These are phyloP conservation scores for Drosophila trapezifrons DNA, from an alignment of 1,140 invertebrate species.

Conservation along the genomic window DNA sequence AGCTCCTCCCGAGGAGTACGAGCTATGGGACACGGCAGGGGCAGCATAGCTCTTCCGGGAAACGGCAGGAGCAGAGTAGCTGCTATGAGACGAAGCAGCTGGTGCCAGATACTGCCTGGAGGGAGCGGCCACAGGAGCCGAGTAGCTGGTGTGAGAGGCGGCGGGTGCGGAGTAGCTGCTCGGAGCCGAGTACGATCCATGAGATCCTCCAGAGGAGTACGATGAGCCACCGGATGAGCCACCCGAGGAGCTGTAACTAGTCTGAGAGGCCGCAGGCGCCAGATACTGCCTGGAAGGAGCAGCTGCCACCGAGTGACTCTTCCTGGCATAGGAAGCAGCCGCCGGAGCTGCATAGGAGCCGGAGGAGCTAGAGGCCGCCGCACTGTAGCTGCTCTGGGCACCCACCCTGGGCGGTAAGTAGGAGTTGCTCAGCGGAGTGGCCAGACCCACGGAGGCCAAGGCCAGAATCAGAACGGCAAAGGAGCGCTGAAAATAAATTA, in stretches of 20 bases:
- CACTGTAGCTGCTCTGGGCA: constrained; percentile 49
- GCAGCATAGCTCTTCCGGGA: constrained; percentile 29
- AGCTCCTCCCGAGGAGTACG: constrained; percentile 23
- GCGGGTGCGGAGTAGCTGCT: constrained; percentile 10
- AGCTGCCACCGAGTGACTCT: constrained; percentile 13
- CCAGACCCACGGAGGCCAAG: constrained; percentile 22
- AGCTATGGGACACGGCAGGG: constrained; percentile 21
- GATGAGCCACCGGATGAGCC: constrained; percentile 27
- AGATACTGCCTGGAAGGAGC: constrained; percentile 56
- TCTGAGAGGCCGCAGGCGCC: constrained; percentile 34
- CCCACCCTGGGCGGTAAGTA: constrained; percentile 62
- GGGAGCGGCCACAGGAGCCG: constrained; percentile 37
- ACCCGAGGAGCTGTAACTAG: constrained; percentile 22
- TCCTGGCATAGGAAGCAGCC: constrained; percentile 1
- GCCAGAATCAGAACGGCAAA: constrained; percentile 44
- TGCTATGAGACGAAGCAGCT: constrained; percentile 25
- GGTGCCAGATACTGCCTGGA: constrained; percentile 52
- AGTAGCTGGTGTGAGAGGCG: constrained; percentile 28
- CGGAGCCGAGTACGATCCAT: neutral
- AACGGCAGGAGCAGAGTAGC: constrained; percentile 27
- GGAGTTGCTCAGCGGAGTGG: constrained; percentile 50
- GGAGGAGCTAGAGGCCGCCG: constrained; percentile 36
- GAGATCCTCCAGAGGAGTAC: constrained; percentile 25
- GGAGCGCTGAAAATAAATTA: constrained; percentile 30
- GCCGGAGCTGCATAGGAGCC: constrained; percentile 34